Base-by-base conservation (phyloP, 1,140 invertebrate genomes). In the Octopus bimaculoides region DNA sequence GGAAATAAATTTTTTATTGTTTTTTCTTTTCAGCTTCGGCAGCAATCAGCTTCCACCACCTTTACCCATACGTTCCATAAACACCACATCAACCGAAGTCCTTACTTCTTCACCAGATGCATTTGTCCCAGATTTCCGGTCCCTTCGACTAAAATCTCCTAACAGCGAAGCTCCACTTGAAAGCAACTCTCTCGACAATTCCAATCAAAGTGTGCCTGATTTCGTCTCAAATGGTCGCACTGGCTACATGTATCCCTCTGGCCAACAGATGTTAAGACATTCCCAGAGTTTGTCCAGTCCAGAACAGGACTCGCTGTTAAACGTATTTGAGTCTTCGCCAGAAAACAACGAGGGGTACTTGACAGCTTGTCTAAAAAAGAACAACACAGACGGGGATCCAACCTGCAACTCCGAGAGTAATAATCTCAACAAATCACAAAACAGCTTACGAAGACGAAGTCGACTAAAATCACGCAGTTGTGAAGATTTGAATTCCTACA, bases 401-500 rank as follows among this genome's bases (percentile, higher is more conserved):
- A 71, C 66, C 1, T n/a, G 66, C 66, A 14, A 71, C 26, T 41
- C 26, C 26, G 26, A 41, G 26, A 41, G 26, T 41, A 41, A 41
- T 41, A 41, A 41, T 41, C 26, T 41, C 26, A 41, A 41, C 26
- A 41, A 41, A 41, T 41, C 26, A 1, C 26, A 41, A 41, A 41
- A 41, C 66, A 20, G 14, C 6, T 71, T 20, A 10, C 17, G 26
- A 3, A 14, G 17, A 10, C 66, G 52, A 54, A 69, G 52, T 77
- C 83, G 85, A 75, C 77, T 87, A 20, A 82, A 84, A 52, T 87
- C 88, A 4, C 83, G 83, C 9, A 88, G 87, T 79, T 89, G 88
- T 83, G 87, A 89, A 80, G 85, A 87, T 78, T 78, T 88, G 12
- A 86, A 84, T 79, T 83, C 85, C 78, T 84, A 86, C 75, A 83